Evolutionary conservation across 2,113 vertebrate species (phyloP).

Genomic region (Piaya cayana): DNA sequence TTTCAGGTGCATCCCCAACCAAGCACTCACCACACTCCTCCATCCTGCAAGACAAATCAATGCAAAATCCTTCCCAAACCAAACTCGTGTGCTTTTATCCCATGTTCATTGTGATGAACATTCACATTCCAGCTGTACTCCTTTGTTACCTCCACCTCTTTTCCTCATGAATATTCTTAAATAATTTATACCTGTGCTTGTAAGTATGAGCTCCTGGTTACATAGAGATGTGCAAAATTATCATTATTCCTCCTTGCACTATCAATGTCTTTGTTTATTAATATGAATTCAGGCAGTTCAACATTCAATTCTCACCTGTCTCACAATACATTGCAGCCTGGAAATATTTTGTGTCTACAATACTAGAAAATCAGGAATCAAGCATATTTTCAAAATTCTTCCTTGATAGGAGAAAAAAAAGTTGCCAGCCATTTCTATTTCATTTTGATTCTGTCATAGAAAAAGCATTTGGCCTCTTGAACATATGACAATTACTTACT

Average conservation of each 20-base stretch:
- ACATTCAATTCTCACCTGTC: neutral
- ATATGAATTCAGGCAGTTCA: neutral
- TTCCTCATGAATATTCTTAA: constrained; percentile 12
- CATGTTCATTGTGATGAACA: neutral
- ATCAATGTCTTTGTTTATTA: neutral
- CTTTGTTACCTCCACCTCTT: neutral
- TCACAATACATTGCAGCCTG: neutral
- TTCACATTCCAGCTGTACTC: neutral
- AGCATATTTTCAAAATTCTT: neutral
- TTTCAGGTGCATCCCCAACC: neutral
- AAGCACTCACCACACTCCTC: neutral
- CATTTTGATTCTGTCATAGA: neutral
- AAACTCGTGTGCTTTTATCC: neutral
- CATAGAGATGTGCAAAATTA: neutral
- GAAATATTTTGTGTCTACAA: neutral
- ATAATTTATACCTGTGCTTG: neutral
- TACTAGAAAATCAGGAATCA: neutral
- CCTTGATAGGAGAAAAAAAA: neutral
- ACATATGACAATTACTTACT: neutral
- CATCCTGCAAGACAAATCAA: neutral
- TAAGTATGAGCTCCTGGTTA: neutral
- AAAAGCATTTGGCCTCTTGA: neutral
- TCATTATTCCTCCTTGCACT: neutral
- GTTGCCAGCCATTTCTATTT: neutral
- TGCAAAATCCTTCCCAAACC: neutral